Conservation (phyloP, 2,888 invertebrate species). For the Polylopha cassiicola region DNA sequence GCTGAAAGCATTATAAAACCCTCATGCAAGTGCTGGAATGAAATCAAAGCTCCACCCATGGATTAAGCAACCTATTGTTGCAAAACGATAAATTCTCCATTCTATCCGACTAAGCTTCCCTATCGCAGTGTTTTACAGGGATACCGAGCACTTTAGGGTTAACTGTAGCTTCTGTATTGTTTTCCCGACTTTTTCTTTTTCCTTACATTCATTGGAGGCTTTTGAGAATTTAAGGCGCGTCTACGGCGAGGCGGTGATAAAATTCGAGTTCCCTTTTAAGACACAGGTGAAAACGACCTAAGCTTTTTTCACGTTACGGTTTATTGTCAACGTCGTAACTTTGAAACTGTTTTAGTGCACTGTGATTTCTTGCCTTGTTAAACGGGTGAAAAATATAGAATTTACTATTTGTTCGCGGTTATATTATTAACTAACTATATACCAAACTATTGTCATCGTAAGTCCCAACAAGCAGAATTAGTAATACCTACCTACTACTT, state of each 20-base stretch:
- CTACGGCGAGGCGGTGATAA: constrained; percentile 12
- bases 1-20: constrained; percentile 30
- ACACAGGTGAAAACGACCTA: constrained; percentile 4
- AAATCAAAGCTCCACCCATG: constrained; percentile 49
- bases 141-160: constrained; percentile 27
- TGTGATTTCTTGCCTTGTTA: too few species aligned
- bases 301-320: constrained; percentile 5
- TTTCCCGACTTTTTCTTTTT: constrained; percentile 24
- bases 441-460: too few species aligned
- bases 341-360: constrained; percentile 11
- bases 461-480: too few species aligned
- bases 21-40: constrained; percentile 43
- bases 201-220: constrained; percentile 18
- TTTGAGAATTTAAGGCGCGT: constrained; percentile 19
- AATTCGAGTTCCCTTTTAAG: constrained; percentile 11
- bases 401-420: not conserved
- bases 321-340: constrained; percentile 13
- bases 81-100: constrained; percentile 62
- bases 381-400: constrained; percentile 10
- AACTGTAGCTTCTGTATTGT: constrained; percentile 27
- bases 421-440: too few species aligned
- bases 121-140: constrained; percentile 45
- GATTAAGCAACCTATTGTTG: constrained; percentile 62
- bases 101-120: constrained; percentile 48
- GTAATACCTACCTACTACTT: too few species aligned